Evolutionary conservation across 2,888 invertebrate genomes (phyloP).

Genomic region (Orthosia cruda): DNA sequence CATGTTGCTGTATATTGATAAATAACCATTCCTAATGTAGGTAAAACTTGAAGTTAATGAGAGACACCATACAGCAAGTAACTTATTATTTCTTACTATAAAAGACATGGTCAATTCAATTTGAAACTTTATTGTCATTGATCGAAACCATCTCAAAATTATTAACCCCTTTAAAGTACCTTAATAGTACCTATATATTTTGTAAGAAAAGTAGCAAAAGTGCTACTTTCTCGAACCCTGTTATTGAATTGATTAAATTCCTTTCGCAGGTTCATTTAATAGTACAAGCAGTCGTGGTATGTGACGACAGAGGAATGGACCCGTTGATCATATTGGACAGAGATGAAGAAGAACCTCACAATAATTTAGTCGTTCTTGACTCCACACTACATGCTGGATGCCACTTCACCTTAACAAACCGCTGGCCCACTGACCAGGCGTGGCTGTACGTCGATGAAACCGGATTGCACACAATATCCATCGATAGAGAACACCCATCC

Average conservation of each 20-base stretch:
- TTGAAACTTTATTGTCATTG: background rate
- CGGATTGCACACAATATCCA: constrained; percentile 81
- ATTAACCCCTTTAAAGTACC: background rate
- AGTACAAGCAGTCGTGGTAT: constrained; percentile 76
- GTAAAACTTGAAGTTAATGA: background rate
- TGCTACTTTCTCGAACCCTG: background rate
- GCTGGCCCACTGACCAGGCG: constrained; percentile 84
- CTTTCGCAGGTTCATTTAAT: constrained; percentile 80
- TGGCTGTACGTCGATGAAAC: constrained; percentile 86
- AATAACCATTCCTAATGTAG: background rate
- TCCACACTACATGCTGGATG: constrained; percentile 76
- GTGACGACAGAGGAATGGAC: constrained; percentile 77
- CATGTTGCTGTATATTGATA: background rate
- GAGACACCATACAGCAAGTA: background rate
- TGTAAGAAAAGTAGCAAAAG: background rate
- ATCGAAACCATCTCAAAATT: background rate
- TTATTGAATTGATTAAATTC: background rate
- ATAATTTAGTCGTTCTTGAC: constrained; percentile 79
- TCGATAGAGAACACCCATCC: constrained; percentile 87
- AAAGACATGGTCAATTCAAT: background rate
- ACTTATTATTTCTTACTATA: background rate
- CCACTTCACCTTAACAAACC: constrained; percentile 79
- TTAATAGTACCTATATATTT: background rate
- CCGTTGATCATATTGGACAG: constrained; percentile 85
- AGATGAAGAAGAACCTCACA: constrained; percentile 84